Percentiles rank a stretch among this genome's conserved stretches.
Evolutionary conservation across 2,113 vertebrate genomes (phyloP).

Genomic region (Rhinogobius similis): DNA sequence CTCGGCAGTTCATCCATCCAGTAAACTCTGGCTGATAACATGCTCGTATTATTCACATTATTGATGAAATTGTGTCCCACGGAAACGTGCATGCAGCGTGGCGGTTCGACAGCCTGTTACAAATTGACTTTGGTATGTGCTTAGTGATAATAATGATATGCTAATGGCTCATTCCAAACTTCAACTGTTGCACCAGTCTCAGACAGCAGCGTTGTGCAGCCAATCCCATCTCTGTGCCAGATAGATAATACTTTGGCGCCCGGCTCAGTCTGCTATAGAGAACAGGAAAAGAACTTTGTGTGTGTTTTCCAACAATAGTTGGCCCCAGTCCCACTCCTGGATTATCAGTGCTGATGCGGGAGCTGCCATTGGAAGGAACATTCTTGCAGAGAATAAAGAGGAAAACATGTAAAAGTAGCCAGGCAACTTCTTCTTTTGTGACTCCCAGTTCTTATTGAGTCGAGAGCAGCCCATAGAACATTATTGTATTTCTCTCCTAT

Average conservation of each 20-base stretch:
- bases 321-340: not conserved
- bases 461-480: too few species aligned
- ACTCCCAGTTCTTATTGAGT: too few species aligned
- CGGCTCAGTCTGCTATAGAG: not conserved
- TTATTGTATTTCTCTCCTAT: too few species aligned
- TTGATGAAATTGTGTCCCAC: conserved; percentile 40
- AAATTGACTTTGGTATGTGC: conserved; percentile 46
- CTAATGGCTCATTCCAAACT: conserved; percentile 29
- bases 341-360: not conserved
- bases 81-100: conserved; percentile 30
- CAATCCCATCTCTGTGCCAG: conserved; percentile 4
- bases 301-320: conserved; percentile 1
- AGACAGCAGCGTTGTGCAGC: conserved; percentile 14
- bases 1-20: conserved; percentile 48
- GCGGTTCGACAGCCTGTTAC: conserved; percentile 42
- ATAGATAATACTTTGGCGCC: not conserved
- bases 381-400: too few species aligned
- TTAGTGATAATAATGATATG: conserved; percentile 45
- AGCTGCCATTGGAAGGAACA: not conserved
- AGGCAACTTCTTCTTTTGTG: too few species aligned
- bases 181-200: conserved; percentile 11
- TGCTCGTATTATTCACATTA: conserved; percentile 26
- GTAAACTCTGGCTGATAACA: conserved; percentile 33
- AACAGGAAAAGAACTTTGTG: not conserved
- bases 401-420: not conserved